These are phyloP conservation scores for Rapana venosa DNA, from an alignment of 2,888 invertebrate species.

Conservation along the genomic window DNA sequence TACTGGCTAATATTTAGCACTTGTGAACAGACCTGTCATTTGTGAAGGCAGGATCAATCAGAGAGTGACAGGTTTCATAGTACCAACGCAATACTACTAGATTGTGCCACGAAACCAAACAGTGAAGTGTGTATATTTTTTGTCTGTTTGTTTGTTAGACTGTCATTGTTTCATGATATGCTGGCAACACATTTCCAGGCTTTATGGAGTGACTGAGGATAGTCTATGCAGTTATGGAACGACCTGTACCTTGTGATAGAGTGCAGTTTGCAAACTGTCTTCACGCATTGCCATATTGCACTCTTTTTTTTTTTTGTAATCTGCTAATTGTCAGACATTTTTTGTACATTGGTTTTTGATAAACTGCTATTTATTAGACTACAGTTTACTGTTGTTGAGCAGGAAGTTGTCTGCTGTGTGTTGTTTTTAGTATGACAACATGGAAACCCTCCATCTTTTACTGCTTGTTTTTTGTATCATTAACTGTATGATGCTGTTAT, in stretches of 20 bases:
- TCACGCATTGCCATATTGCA: not conserved
- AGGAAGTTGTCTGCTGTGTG: not conserved
- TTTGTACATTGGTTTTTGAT: not conserved
- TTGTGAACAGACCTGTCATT: no score
- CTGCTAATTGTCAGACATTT: not conserved
- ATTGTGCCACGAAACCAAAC: not conserved
- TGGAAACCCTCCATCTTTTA: slow-evolving; percentile 2
- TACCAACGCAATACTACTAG: not conserved
- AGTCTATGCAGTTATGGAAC: not conserved
- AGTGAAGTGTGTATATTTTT: not conserved
- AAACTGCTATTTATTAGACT: not conserved
- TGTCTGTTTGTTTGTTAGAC: not conserved
- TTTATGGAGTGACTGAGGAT: not conserved
- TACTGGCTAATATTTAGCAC: no score
- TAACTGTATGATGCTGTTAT: not conserved
- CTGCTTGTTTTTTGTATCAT: not conserved
- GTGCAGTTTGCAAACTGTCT: not conserved
- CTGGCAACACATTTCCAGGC: not conserved
- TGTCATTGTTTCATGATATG: not conserved
- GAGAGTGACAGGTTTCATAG: not conserved
- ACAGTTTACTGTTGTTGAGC: not conserved
- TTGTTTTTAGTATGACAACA: not conserved
- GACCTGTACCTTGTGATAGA: slow-evolving; percentile 1
- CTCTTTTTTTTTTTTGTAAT: not conserved
- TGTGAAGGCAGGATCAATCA: no score